A percentile compares a stretch with the other conserved stretches of the same genome.
These are phyloP conservation scores for Pedetes capensis DNA, from an alignment of 2,113 vertebrate species.

Conservation along the genomic window DNA sequence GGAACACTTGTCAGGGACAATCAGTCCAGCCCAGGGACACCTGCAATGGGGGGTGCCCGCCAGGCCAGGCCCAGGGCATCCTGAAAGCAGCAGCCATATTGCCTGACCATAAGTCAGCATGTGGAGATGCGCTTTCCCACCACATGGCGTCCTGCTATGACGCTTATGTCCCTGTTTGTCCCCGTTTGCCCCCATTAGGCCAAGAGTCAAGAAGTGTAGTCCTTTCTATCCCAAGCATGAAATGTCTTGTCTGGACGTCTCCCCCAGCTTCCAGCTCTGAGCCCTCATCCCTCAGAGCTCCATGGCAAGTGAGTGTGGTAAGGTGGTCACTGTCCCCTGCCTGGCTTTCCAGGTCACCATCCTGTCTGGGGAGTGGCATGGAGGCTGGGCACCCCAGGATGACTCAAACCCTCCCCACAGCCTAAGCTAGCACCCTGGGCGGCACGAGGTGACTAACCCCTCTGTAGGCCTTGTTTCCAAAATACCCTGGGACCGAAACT, in stretches of 20 bases:
- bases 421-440: background rate
- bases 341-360: background rate
- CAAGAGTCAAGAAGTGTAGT: background rate
- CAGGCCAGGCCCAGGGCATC: background rate
- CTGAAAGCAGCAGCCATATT: background rate
- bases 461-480: background rate
- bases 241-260: background rate
- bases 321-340: background rate
- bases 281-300: background rate
- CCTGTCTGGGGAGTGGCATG: rapidly evolving
- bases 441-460: background rate
- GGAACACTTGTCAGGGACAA: background rate
- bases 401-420: background rate
- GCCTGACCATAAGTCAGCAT: rapidly evolving
- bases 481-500: background rate
- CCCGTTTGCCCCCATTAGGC: background rate
- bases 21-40: background rate
- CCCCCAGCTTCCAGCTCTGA: background rate
- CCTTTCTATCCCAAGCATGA: background rate
- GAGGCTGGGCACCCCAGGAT: background rate
- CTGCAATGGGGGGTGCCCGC: background rate
- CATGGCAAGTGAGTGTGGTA: background rate
- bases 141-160: background rate
- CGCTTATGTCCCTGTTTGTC: background rate
- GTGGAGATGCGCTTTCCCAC: background rate